A percentile compares a stretch with the other conserved stretches of the same genome.
phyloP scores from a whole-genome alignment of 2,113 vertebrate species.

The Xiphophorus couchianus region DNA sequence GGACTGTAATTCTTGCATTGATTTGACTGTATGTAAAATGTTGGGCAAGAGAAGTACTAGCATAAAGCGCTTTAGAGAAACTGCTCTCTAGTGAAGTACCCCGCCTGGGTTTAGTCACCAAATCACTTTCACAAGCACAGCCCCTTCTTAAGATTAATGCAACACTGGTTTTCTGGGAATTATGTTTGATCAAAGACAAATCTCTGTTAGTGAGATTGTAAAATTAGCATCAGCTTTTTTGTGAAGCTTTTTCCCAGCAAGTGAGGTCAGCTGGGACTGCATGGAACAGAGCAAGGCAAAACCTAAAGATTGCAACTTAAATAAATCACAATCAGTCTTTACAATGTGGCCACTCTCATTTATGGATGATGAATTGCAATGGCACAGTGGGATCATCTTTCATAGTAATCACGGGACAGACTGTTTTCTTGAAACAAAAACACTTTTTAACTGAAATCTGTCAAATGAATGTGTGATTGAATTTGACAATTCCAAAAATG shows the following conservation, averaged over 20 bases:
- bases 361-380: background rate
- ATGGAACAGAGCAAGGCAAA: constrained; percentile 47
- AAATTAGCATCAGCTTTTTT: constrained; percentile 76
- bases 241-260: constrained; percentile 29
- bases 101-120: constrained; percentile 26
- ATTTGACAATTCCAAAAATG: background rate
- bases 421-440: background rate
- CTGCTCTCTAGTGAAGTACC: constrained; percentile 29
- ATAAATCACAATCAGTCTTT: background rate
- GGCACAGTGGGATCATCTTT: background rate
- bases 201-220: constrained; percentile 66
- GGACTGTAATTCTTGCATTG: constrained; percentile 50
- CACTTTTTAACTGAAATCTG: background rate
- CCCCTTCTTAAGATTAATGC: constrained; percentile 25
- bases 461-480: background rate
- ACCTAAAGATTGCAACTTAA: constrained; percentile 21
- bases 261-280: constrained; percentile 46
- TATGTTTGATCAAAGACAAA: constrained; percentile 75
- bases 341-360: background rate
- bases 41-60: constrained; percentile 21
- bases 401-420: background rate
- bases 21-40: constrained; percentile 48
- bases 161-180: constrained; percentile 53
- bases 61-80: constrained; percentile 29
- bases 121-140: constrained; percentile 34